Base-by-base conservation (phyloP, 1,140 invertebrate species). In the Popillia japonica region DNA sequence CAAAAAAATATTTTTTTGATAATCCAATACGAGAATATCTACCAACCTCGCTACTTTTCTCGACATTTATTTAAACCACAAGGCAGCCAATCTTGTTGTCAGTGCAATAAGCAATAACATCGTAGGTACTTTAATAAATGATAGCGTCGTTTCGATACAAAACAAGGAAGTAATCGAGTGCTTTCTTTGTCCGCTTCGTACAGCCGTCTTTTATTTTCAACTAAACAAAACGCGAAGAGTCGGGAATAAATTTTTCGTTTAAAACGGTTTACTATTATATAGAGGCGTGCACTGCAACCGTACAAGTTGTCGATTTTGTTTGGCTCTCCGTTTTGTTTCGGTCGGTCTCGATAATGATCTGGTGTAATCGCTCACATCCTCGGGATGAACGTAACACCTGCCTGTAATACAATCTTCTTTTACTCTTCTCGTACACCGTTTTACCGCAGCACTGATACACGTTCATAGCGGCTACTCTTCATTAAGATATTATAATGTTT, bases 401-500 rank as follows among this genome's bases (percentile, higher is more conserved):
- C 22, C 27, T 9, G 61, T 14, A 68, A 68, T 68, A 55, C n/a
- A 55, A 55, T 55, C 27, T 4, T 4, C 27, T 34, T 34, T 34
- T 34, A 34, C 27, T 34, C 27, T 34, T 55, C 48, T 55, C 48
- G 48, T 22, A 10, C 22, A 22, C 7, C 27, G 7, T 68, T 68
- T 27, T 68, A 11, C 7, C 22, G 20, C 11, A 8, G 59, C 20
- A 22, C 20, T 64, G 44, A 9, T 64, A 68, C 22, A 68, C 7
- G 6, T 0, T 34, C 11, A 68, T 22, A 2, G 27, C 20, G 22
- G 22, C 8, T 68, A 22, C 22, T 27, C 27, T 68, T 34, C 61
- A 68, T 68, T 68, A 68, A 68, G 61, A 27, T 34, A 68, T 68
- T 10, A 68, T 68, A 34, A 68, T 64, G 59, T 34, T 68, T 68